Conservation (phyloP, 2,797 vertebrate species). For the Phrynocephalus forsythii region DNA sequence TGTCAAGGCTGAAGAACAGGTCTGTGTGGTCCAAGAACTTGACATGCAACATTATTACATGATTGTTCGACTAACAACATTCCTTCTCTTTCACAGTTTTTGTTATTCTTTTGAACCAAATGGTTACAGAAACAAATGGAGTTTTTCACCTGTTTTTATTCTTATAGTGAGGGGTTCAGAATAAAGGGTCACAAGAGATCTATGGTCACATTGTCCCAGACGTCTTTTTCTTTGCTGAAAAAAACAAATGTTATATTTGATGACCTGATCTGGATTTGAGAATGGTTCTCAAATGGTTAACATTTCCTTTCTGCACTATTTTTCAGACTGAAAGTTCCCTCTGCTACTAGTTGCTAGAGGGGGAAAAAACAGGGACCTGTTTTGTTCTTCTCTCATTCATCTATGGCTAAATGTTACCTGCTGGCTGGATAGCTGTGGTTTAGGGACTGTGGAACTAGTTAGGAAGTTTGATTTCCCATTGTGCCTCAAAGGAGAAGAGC, state of each 20-base stretch:
- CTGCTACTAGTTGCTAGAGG: background rate
- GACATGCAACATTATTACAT: background rate
- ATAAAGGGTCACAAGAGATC: background rate
- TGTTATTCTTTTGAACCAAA: background rate
- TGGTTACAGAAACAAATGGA: background rate
- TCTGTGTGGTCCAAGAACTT: background rate
- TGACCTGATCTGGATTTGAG: background rate
- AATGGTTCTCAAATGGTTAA: background rate
- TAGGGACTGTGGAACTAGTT: too few species aligned
- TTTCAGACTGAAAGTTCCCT: background rate
- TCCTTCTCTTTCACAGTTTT: background rate
- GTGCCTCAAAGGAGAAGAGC: too few species aligned
- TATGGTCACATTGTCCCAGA: background rate
- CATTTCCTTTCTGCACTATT: background rate
- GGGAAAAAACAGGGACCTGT: too few species aligned
- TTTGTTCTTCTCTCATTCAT: too few species aligned
- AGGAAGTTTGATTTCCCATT: too few species aligned
- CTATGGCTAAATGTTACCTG: too few species aligned
- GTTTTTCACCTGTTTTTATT: background rate
- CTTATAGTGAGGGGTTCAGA: background rate
- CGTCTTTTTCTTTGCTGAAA: background rate
- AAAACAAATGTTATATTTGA: background rate
- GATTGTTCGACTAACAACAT: background rate
- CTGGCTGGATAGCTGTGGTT: too few species aligned
- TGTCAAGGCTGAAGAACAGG: background rate